Percentiles rank a stretch among this genome's conserved stretches.
phyloP scores from a whole-genome alignment of 2,888 invertebrate genomes.

The Leucophenga montana region DNA sequence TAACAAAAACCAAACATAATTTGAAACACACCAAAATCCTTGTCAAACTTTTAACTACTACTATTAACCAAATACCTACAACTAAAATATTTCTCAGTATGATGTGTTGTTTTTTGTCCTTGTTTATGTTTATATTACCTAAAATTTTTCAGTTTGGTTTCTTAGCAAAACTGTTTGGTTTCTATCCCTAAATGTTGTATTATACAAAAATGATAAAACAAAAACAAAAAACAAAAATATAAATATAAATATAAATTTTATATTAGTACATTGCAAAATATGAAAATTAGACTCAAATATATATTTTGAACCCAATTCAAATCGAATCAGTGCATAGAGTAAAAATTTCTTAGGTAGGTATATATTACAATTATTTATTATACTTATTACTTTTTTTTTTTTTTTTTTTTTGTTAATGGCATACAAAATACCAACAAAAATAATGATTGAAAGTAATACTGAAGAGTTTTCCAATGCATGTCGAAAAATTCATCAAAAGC shows the following conservation, averaged over 20 bases:
- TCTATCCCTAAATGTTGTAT: constrained; percentile 43
- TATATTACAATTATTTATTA: constrained; percentile 19
- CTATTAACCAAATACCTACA: background rate
- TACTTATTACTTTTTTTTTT: background rate
- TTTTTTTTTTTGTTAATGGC: background rate
- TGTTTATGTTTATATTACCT: no score
- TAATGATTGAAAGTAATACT: background rate
- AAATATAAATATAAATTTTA: constrained; percentile 16
- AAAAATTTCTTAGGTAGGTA: constrained; percentile 48
- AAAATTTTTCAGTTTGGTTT: constrained; percentile 29
- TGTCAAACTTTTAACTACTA: no score
- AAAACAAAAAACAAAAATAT: constrained; percentile 25
- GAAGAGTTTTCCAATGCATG: constrained; percentile 10
- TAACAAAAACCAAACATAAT: constrained; percentile 7
- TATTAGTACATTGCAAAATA: constrained; percentile 8
- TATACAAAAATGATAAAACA: constrained; percentile 39
- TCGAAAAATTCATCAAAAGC: background rate
- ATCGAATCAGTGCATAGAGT: background rate
- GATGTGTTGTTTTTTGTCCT: constrained; percentile 26
- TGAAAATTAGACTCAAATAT: constrained; percentile 11
- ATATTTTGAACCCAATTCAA: constrained; percentile 1
- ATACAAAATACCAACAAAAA: constrained; percentile 13
- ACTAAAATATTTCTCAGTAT: constrained; percentile 4
- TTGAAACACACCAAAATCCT: constrained; percentile 7
- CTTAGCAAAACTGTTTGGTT: constrained; percentile 30